Evolutionary conservation across 2,888 invertebrate species (phyloP).

Genomic region (Caenorhabditis sinica): DNA sequence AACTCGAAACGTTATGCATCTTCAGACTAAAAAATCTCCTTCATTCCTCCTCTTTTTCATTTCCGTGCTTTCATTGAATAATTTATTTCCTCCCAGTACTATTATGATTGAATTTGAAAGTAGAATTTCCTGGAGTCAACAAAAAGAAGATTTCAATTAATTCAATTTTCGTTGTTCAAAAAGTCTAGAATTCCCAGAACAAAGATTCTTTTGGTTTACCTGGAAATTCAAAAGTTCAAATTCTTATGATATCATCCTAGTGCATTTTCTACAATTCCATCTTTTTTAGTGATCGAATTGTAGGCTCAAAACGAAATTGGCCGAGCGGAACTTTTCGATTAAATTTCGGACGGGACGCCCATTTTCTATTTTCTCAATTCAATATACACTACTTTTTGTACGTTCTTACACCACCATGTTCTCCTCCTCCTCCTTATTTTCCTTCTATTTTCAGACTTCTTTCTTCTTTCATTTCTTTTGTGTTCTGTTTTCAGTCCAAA

Average conservation of each 20-base stretch:
- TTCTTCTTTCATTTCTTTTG: neutral
- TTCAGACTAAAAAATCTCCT: too few species aligned
- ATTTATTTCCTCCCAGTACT: too few species aligned
- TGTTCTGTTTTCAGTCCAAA: slow-evolving; percentile 7
- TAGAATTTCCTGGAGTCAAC: too few species aligned
- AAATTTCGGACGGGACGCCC: slow-evolving; percentile 2
- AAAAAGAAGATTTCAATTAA: too few species aligned
- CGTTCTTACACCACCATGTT: slow-evolving; percentile 2
- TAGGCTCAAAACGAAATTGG: slow-evolving; percentile 14
- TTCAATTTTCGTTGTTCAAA: too few species aligned
- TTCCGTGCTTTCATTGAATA: too few species aligned
- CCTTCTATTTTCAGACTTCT: slow-evolving; percentile 5
- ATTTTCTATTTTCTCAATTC: neutral
- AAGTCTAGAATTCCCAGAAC: too few species aligned
- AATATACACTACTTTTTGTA: slow-evolving; percentile 7
- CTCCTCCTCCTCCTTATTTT: neutral
- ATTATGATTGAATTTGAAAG: too few species aligned
- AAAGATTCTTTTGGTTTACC: too few species aligned
- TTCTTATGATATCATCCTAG: neutral
- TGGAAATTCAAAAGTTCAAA: too few species aligned
- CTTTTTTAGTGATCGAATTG: slow-evolving; percentile 20
- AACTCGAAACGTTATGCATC: too few species aligned
- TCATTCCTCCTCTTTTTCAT: too few species aligned
- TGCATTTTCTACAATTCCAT: neutral
- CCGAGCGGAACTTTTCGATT: slow-evolving; percentile 34